Evolutionary conservation across 2,888 invertebrate species (phyloP), one percentile per base, ranked within the genome.

Genomic region (Luperina nickerlii): DNA sequence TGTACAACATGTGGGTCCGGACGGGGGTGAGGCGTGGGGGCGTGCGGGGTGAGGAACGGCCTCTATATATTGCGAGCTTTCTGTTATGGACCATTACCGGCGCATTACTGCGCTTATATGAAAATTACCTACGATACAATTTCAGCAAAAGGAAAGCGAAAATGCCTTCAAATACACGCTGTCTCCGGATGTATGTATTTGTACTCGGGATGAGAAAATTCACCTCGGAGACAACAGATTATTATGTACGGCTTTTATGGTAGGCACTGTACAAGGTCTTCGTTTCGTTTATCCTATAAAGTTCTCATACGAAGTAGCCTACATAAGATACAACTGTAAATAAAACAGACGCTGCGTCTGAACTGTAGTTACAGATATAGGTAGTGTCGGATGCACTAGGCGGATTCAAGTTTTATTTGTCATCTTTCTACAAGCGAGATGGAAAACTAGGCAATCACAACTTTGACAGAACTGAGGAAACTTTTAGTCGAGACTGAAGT

Each of bases 371-470:
- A 74, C 42, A 48, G 1, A 4, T n/a, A n/a, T 27, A 69, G 69
- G 20, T 54, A 62, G 38, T 73, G 45, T 32, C 68, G 67, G 71
- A 78, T 72, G 83, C 68, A 76, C 81, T 81, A 71, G 79, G 74
- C 74, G 72, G 85, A 89, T 90, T 89, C 87, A 94, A 94, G 92
- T 94, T 94, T 93, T 92, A 94, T 94, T 92, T 92, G 92, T 94
- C 94, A 94, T 94, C 92, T 93, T 92, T 91, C 92, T 90, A 89
- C 82, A 92, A 91, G 89, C 91, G 92, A 91, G 93, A 93, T 93
- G 91, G 94, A 94, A 95, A 95, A 95, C 94, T 95, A 95, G 94
- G 94, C 95, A 95, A 95, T 95, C 94, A 94, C 92, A 95, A 95
- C 91, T 95, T 95, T 92, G 92, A 92, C 90, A 91, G 91, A 92